phyloP scores from a whole-genome alignment of 2,113 vertebrate species.

The Macrotus californicus region DNA sequence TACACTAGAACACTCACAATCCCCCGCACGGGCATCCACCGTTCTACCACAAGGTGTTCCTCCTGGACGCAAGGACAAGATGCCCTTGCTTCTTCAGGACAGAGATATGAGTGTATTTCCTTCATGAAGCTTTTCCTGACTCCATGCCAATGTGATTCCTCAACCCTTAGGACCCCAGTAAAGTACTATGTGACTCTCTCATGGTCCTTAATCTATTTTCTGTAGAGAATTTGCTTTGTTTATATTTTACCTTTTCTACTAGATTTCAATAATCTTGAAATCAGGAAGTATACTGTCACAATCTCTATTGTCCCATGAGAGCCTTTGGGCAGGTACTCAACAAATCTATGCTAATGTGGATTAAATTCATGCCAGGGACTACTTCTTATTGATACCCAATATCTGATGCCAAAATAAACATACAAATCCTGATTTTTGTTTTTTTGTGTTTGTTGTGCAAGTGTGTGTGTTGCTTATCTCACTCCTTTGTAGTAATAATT shows the following conservation, averaged over 20 bases:
- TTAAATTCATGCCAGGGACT: no score
- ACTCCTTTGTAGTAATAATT: no score
- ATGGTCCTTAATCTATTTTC: accelerated
- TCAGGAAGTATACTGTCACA: not conserved
- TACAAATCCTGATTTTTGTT: not conserved
- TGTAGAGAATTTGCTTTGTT: accelerated
- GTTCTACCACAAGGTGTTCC: accelerated
- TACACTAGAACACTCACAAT: accelerated
- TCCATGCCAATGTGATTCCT: accelerated
- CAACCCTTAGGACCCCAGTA: not conserved
- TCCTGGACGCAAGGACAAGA: no score
- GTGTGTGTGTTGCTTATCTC: no score
- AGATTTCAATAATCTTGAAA: not conserved
- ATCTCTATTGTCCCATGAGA: accelerated
- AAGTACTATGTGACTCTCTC: accelerated
- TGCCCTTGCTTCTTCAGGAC: no score
- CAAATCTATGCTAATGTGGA: accelerated
- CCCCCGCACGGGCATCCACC: accelerated
- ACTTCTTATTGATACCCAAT: accelerated
- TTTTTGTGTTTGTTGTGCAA: no score
- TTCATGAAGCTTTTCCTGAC: not conserved
- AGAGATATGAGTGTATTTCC: accelerated
- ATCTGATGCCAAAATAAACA: not conserved
- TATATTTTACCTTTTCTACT: not conserved
- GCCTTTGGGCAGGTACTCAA: not conserved